Base-by-base conservation (phyloP, 1,140 invertebrate species). In the Tetragnatha versicolor region DNA sequence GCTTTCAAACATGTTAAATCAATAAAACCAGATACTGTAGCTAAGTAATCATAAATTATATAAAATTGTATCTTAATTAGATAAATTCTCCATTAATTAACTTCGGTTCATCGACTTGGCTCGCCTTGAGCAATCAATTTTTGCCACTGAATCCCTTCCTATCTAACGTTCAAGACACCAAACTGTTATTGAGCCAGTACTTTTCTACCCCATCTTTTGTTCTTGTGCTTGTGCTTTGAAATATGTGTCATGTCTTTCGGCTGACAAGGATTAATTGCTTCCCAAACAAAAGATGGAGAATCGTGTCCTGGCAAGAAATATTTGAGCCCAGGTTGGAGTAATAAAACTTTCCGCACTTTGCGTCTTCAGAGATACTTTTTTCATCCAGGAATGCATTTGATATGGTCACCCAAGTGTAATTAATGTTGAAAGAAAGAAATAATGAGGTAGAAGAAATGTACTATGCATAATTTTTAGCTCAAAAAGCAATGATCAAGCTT, bases 201-300 rank as follows among this genome's bases (percentile, higher is more conserved):
- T 53, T 69, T 51, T 69, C 31, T 6, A 27, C 42, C n/a, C 53
- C 53, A n/a, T 25, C 47, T 22, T 53, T 35, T 53, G 47, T 53
- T 53, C 49, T 22, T 22, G 31, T 20, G 66, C 66, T 68, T 68
- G 31, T 17, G 42, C 33, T 51, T 17, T 35, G 33, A 69, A 69
- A 69, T 69, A 53, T 29, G 29, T 69, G 66, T 69, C 66, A 69
- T 69, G 66, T 69, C 47, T 29, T 69, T 53, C 33, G 51, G 22
- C n/a, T 69, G 66, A 69, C 66, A 69, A 53, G 66, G 66, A 69
- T 69, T 69, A 69, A 69, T 69, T 69, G 66, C 66, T 53, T 35
- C 29, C n/a, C 12, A 69, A 69, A 69, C 66, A 69, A 69, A 51
- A 49, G 47, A 69, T 6, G 29, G 22, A 33, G 22, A 49, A 20